phyloP scores from a whole-genome alignment of 2,888 invertebrate species.

The Calephelis perditalis region DNA sequence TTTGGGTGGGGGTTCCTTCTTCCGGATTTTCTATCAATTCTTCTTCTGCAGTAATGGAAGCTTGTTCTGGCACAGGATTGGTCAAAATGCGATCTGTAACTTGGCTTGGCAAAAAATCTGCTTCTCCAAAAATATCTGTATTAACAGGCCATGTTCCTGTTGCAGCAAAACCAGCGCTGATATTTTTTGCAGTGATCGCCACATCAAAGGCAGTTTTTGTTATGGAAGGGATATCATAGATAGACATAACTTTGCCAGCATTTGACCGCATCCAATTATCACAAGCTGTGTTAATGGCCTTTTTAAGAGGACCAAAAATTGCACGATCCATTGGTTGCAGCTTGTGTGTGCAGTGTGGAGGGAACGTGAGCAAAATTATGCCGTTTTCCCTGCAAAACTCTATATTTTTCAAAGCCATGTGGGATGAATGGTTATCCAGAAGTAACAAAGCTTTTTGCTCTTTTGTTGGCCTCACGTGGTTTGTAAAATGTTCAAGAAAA shows the following conservation, averaged over 20 bases:
- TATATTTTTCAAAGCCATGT: conserved; percentile 10
- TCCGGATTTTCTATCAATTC: background rate
- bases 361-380: background rate
- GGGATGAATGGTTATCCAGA: conserved; percentile 24
- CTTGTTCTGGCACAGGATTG: conserved; percentile 1
- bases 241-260: conserved; percentile 11
- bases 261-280: conserved; percentile 8
- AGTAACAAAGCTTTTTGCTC: conserved; percentile 22
- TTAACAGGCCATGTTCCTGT: conserved; percentile 2
- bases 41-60: conserved; percentile 1
- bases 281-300: conserved; percentile 4
- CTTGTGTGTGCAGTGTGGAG: background rate
- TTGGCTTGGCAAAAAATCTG: no score
- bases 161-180: background rate
- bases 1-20: background rate
- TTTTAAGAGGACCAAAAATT: conserved; percentile 1
- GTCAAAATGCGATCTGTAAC: background rate
- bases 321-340: conserved; percentile 3
- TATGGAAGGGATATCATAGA: conserved; percentile 4
- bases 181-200: conserved; percentile 13
- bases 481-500: conserved; percentile 25
- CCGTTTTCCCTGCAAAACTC: background rate
- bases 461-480: conserved; percentile 18
- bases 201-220: conserved; percentile 3
- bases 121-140: background rate